A percentile compares a stretch with the other conserved stretches of the same genome.
Conservation (phyloP, 2,113 vertebrate species). For the Gopherus flavomarginatus region DNA sequence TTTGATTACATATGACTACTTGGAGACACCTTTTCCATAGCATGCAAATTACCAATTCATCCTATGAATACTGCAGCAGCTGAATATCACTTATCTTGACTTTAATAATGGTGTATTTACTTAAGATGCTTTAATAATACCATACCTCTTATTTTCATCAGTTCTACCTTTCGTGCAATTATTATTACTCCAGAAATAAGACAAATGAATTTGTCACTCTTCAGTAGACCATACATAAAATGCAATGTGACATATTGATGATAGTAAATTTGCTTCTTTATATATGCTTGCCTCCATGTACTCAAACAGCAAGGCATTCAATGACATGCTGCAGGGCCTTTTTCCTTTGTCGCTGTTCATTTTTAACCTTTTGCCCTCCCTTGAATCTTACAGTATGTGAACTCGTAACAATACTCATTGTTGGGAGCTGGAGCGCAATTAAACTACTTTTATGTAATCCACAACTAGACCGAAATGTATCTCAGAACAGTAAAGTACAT, state of each 20-base stretch:
- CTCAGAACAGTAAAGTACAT: background rate
- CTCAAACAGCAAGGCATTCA: rapidly evolving
- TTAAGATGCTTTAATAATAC: background rate
- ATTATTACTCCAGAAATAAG: background rate
- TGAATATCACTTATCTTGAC: background rate
- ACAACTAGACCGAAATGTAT: background rate
- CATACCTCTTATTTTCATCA: background rate
- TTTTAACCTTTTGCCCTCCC: background rate
- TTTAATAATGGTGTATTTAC: slow-evolving; percentile 12
- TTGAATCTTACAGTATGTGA: background rate
- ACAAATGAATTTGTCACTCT: background rate
- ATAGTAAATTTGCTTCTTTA: background rate
- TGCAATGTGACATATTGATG: background rate
- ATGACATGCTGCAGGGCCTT: background rate
- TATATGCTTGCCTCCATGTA: background rate
- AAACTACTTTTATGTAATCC: background rate
- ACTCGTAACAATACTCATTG: background rate
- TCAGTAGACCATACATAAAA: background rate
- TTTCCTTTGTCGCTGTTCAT: background rate
- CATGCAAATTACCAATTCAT: background rate
- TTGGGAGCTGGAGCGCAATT: background rate
- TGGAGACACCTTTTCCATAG: slow-evolving; percentile 37
- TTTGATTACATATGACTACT: slow-evolving; percentile 47
- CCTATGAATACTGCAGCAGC: background rate
- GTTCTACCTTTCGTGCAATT: background rate